Base-by-base conservation (phyloP, 2,113 vertebrate genomes). In the Tragelaphus scriptus region DNA sequence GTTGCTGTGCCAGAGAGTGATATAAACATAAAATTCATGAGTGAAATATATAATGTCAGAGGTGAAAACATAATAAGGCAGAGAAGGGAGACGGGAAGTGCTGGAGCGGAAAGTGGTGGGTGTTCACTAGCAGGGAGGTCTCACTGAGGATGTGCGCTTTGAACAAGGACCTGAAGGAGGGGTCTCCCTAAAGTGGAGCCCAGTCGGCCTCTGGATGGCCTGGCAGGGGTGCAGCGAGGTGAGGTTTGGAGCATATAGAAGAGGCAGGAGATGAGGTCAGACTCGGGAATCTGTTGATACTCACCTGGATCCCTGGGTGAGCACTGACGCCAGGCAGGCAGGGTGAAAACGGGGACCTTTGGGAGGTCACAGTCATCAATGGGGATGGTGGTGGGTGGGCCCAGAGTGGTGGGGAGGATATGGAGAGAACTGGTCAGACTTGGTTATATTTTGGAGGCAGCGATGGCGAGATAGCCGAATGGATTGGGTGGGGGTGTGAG, bases 381-480 rank as follows among this genome's bases (percentile, higher is more conserved):
- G 10, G 2, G 80, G 30, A 23, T 12, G 56, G 36, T 21, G 40
- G 47, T 9, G 28, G 77, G 77, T 2, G 1, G 23, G 63, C 28
- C n/a, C 21, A 10, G 44, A 0, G 17, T 13, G 47, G 53, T 4
- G 0, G 25, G 16, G 32, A 68, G 5, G 47, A 9, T 26, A 2
- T 0, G 21, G 65, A 63, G 32, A n/a, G 36, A 16, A 36, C 51
- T 56, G 25, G 25, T 65, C n/a, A 68, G 71, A 40, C 16, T 44
- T 9, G 59, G 63, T 28, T n/a, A 32, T 23, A 15, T 40, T 82
- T 51, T 58, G 49, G 51, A 51, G 49, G 56, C 25, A 77, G 55
- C 63, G 75, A 12, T 0, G 0, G 8, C 1, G 0, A 44, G 53
- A 32, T 7, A 2, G 1, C 55, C 40, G 2, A 13, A 14, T 30